Percentiles rank a stretch among this genome's conserved stretches.
Evolutionary conservation across 2,113 vertebrate genomes (phyloP).

Genomic region (Mungos mungo): DNA sequence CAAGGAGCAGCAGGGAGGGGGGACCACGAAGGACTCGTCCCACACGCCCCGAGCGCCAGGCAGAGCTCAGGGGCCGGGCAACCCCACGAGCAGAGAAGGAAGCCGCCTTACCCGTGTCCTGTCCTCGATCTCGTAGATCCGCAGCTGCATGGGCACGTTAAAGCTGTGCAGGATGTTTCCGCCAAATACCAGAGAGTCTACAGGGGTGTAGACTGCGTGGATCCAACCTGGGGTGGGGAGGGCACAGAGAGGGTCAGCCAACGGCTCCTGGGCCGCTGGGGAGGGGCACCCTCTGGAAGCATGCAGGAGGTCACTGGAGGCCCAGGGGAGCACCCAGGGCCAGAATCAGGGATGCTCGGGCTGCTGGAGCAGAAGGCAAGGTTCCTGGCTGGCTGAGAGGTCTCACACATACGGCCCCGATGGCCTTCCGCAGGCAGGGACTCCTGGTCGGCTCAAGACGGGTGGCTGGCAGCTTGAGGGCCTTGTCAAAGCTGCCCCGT

Average conservation of each 20-base stretch:
- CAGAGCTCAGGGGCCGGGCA: background rate
- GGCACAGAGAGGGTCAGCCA: constrained; percentile 65
- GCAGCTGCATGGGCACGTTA: constrained; percentile 99
- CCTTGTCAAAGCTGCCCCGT: background rate
- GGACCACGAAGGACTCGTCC: background rate
- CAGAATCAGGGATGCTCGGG: rapidly evolving
- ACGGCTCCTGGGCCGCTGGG: background rate
- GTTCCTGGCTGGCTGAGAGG: background rate
- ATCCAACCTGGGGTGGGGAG: constrained; percentile 92
- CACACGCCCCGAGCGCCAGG: rapidly evolving
- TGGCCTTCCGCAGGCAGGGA: background rate
- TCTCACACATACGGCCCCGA: background rate
- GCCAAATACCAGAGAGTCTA: constrained; percentile 97
- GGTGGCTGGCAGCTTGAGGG: background rate
- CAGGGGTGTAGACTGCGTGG: constrained; percentile 96
- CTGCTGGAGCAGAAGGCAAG: background rate
- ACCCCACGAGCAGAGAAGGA: constrained; percentile 30
- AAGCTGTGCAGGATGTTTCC: constrained; percentile 99
- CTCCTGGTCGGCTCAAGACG: background rate
- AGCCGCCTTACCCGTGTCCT: constrained; percentile 93
- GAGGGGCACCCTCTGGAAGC: rapidly evolving
- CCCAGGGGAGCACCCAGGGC: background rate
- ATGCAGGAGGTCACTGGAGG: background rate
- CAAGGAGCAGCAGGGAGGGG: too few relatives aligned
- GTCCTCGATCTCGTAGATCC: constrained; percentile 97